Base-by-base conservation (phyloP, 2,888 invertebrate species). In the Incurvaria masculella region DNA sequence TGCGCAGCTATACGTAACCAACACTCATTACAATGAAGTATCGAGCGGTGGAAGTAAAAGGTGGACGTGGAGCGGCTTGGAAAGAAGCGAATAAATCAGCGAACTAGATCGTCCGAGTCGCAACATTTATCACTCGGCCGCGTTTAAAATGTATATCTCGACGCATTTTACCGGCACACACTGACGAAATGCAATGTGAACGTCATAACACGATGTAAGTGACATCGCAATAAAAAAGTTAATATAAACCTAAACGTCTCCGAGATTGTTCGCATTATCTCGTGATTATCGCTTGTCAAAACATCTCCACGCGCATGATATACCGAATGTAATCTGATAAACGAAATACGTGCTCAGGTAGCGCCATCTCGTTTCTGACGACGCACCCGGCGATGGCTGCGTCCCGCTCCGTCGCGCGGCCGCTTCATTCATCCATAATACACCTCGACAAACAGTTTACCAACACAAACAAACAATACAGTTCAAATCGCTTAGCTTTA, bases 261-360 rank as follows among this genome's bases (percentile, higher is more conserved):
- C 61, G 71, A 75, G 76, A 78, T 76, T 74, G 75, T 65, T 65
- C 71, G 76, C 70, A 79, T 79, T 79, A 79, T 76, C 79, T 76
- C 68, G 71, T 75, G 76, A 79, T 79, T 79, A 79, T 79, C 79
- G 76, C 76, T 78, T 79, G 79, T 79, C 79, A 79, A 79, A 79
- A 79, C 79, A 79, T 79, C 74, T 72, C 74, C 78, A 76, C 75
- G 72, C 76, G 75, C 73, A 74, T 79, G 75, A 76, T 79, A 78
- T 78, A 76, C 76, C 76, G 76, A 76, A 72, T 79, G 75, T 76
- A 79, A 79, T 79, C 78, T 75, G 78, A 79, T 79, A 79, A 80
- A 76, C 76, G 81, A 80, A 80, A 80, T 79, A 80, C 79, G 68
- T 48, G 44, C 53, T 45, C 49, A 33, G 33, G 14, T 33, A 33